These are phyloP conservation scores for Rhodophaea formosa DNA, from an alignment of 2,888 invertebrate genomes.

Conservation along the genomic window DNA sequence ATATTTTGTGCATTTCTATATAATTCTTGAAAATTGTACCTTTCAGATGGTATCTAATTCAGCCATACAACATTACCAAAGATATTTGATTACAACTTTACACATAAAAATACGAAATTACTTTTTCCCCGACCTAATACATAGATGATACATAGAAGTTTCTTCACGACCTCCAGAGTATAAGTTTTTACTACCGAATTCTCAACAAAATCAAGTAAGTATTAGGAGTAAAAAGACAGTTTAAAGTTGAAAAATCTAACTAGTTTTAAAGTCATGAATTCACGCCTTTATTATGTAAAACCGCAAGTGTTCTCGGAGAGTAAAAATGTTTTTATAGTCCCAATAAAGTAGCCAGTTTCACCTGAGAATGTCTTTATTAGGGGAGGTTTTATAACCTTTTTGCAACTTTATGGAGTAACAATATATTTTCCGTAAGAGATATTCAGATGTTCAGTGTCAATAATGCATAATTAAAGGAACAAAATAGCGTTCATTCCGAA, in stretches of 20 bases:
- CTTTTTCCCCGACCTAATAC: too few relatives aligned
- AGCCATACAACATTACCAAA: too few relatives aligned
- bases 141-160: too few relatives aligned
- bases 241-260: not conserved
- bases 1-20: too few relatives aligned
- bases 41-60: too few relatives aligned
- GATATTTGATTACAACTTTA: too few relatives aligned
- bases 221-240: not conserved
- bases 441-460: too few relatives aligned
- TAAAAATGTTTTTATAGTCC: slow-evolving; percentile 18
- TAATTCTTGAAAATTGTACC: too few relatives aligned
- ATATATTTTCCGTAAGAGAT: not conserved
- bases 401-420: not conserved
- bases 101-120: too few relatives aligned
- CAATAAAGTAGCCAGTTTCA: slow-evolving; percentile 5
- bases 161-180: not conserved
- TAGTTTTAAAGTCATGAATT: slow-evolving; percentile 12
- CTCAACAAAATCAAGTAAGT: not conserved
- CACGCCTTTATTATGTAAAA: slow-evolving; percentile 10
- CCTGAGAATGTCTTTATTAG: slow-evolving; percentile 13
- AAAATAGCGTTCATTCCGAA: too few relatives aligned
- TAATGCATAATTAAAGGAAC: too few relatives aligned
- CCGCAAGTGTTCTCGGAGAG: slow-evolving; percentile 4
- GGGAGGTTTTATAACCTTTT: slow-evolving; percentile 14
- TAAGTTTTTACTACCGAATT: not conserved